A percentile compares a stretch with the other conserved stretches of the same genome.
Conservation (phyloP, 1,140 invertebrate genomes). For the Charaxes varanes region DNA sequence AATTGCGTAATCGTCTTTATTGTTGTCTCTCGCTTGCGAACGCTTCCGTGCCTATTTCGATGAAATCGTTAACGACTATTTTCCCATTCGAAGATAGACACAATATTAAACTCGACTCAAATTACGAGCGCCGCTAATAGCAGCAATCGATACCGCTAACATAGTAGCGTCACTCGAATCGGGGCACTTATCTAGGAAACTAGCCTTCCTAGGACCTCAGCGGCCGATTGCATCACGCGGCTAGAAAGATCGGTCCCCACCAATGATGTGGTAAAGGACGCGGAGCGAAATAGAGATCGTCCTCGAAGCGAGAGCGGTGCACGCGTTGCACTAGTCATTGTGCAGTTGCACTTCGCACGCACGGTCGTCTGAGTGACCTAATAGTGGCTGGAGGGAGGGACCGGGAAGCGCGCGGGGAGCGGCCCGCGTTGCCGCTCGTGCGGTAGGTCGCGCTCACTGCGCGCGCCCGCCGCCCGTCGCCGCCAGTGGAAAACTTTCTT, state of each 20-base stretch:
- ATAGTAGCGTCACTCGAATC: constrained; percentile 15
- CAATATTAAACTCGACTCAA: not conserved
- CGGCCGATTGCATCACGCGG: constrained; percentile 62
- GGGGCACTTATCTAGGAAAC: constrained; percentile 22
- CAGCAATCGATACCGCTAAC: constrained; percentile 11
- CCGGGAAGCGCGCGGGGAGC: constrained; percentile 60
- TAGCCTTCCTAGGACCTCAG: constrained; percentile 53
- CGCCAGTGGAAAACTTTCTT: constrained; percentile 69
- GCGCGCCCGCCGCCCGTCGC: constrained; percentile 55
- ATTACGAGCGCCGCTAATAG: not conserved
- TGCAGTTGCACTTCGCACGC: constrained; percentile 67
- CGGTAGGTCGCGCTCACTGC: constrained; percentile 71
- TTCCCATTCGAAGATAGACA: not conserved
- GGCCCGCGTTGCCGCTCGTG: constrained; percentile 51
- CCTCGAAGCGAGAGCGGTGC: constrained; percentile 72
- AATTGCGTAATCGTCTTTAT: constrained; percentile 43
- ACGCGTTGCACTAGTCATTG: constrained; percentile 71
- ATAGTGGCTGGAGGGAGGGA: constrained; percentile 69
- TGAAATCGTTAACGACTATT: constrained; percentile 3
- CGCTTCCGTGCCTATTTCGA: constrained; percentile 11
- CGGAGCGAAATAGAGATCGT: constrained; percentile 71
- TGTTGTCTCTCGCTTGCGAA: constrained; percentile 32
- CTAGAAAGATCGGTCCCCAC: constrained; percentile 72
- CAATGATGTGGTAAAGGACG: constrained; percentile 70
- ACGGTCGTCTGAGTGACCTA: constrained; percentile 67